Evolutionary conservation across 2,888 invertebrate genomes (phyloP), one percentile per base, ranked within the genome.

Genomic region (Latheticus oryzae): DNA sequence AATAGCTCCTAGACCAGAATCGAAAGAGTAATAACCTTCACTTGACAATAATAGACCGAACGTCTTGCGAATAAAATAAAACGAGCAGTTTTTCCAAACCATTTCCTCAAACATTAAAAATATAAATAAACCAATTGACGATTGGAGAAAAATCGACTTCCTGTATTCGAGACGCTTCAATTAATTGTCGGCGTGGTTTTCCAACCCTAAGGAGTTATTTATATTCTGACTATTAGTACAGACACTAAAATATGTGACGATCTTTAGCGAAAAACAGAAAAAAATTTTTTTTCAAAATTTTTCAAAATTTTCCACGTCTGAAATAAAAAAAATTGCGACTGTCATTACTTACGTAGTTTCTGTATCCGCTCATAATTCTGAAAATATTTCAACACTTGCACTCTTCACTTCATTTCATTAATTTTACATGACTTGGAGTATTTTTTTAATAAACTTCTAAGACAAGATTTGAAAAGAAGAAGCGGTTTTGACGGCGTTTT

Each of bases 361-460:
- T 63, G 57, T 67, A 71, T 63, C 64, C 64, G 54, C 71, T 72
- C 71, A 72, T 72, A 57, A 61, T 67, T 64, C n/a, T 55, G 35
- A 52, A 55, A 63, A 55, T 58, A 42, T 35, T 37, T 33, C 19
- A 16, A 11, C 26, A 47, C 33, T n/a, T n/a, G n/a, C n/a, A n/a
- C n/a, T n/a, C n/a, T 30, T 38, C 33, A 52, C 35, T 12, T 15
- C 57, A 56, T 45, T 17, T 42, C 28, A 45, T 43, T 11, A 55
- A 13, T 26, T 45, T 50, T 60, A 38, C 37, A 50, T 50, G 1
- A 9, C 15, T 2, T n/a, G n/a, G n/a, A n/a, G n/a, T n/a, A n/a
- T n/a, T n/a, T n/a, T n/a, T n/a, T n/a, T n/a, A n/a, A n/a, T n/a
- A n/a, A n/a, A n/a, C n/a, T n/a, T n/a, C n/a, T n/a, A n/a, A n/a